Evolutionary conservation across 2,888 invertebrate genomes (phyloP), one percentile per base, ranked within the genome.

Genomic region (Thymelicus lineola): DNA sequence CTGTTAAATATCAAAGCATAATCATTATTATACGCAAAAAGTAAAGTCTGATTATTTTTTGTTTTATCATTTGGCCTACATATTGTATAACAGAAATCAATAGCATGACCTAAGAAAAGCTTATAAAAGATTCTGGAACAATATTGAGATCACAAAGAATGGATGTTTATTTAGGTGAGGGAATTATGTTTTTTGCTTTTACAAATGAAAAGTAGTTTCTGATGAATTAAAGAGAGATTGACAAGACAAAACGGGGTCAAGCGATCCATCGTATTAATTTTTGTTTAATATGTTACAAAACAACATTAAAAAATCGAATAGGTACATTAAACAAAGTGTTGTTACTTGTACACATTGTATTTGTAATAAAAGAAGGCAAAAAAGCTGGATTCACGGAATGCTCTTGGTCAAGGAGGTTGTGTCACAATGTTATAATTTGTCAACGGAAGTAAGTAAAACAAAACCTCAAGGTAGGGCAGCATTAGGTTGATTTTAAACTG

Each of bases 111-210:
- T 53, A 10, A 17, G 6, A 53, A 17, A 53, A 53, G 17, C 53
- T 53, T 53, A 53, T 20, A 53, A 53, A 53, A 53, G 20, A 53
- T 20, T 6, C 53, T 53, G 12, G 53, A 53, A 20, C 20, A 53
- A 20, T 53, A 20, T 20, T 53, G 53, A 20, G 53, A 53, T 20
- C 53, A 20, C 53, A 12, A 53, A 53, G 10, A 53, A 53, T 53
- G 20, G 20, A 53, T 53, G 20, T 53, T 53, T 53, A 53, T 53
- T 53, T 53, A 53, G 53, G 53, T 20, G 53, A 20, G 53, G 53
- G 20, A 53, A 53, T 53, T 53, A 53, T 20, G 20, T 53, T 53
- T 53, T 53, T 53, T 50, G 7, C 53, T 53, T 20, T 10, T 53
- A 53, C 20, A 20, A 53, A 53, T 53, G 53, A 53, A 53, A 53